Evolutionary conservation across 2,113 vertebrate genomes (phyloP), one percentile per base, ranked within the genome.

Genomic region (Macroglossus sobrinus): DNA sequence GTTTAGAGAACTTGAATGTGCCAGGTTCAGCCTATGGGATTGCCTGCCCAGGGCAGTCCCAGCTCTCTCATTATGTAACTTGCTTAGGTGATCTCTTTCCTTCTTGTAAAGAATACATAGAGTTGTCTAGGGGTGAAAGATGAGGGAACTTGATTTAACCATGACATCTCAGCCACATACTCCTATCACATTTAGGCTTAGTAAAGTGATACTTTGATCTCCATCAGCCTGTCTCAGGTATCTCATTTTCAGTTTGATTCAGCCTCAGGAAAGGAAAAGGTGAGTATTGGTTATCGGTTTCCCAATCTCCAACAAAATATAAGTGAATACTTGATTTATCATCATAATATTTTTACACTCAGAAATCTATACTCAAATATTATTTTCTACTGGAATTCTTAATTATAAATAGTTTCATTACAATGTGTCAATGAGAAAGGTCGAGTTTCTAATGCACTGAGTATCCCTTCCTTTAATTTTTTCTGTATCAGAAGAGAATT

Each of bases 161-260:
- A 2, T 55, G 4, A 10, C 13, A 3, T 84, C 33, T 68, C 33
- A 45, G 63, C 5, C 43, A 80, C 10, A 40, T 50, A 57, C 35
- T 38, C 33, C 14, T 6, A n/a, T 47, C 24, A 47, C 0, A 47
- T 53, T 35, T 18, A 22, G 71, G 63, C 5, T 95, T 38, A 64
- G 14, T 78, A 72, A 87, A 78, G 69, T 26, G 11, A 22, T 63
- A 43, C 7, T 47, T 86, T 53, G 21, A 28, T 89, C 15, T 66
- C 50, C 6, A 28, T 69, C 40, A 71, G 2, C 40, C 43, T 63
- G 4, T 43, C 45, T 53, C 4, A n/a, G 8, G 2, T 63, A 63
- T 50, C 28, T n/a, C 71, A 93, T n/a, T 92, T 89, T 57, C 50
- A 59, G 10, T 92, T 84, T 72, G 28, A 9, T 75, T 63, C 59